A percentile compares a stretch with the other conserved stretches of the same genome.
Evolutionary conservation across 2,888 invertebrate species (phyloP).

Genomic region (Phortica okadai): DNA sequence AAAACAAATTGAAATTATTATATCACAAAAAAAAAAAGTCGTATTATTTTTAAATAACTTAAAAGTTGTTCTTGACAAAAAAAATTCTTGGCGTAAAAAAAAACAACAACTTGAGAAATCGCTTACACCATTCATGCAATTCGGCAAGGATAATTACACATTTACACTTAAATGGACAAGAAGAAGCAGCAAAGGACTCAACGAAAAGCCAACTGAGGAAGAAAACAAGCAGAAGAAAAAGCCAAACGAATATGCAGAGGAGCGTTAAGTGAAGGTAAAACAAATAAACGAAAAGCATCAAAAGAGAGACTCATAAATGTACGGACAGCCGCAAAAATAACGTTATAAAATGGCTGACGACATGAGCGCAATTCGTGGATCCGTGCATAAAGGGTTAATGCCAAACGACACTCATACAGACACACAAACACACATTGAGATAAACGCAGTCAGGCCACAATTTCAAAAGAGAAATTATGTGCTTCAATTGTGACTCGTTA

Average conservation of each 20-base stretch:
- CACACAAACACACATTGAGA: not conserved
- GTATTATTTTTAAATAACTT: too few relatives aligned
- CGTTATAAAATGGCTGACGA: constrained; percentile 59
- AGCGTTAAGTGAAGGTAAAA: not conserved
- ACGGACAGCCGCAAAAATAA: constrained; percentile 63
- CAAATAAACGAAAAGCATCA: not conserved
- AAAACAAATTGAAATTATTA: too few relatives aligned
- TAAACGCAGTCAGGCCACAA: constrained; percentile 19
- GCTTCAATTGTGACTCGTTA: constrained; percentile 36
- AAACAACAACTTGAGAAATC: constrained; percentile 37
- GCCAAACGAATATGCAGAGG: not conserved
- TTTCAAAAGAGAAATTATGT: constrained; percentile 52
- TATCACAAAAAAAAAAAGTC: too few relatives aligned
- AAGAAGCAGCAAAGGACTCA: constrained; percentile 44
- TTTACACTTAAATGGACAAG: constrained; percentile 65
- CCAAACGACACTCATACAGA: not conserved
- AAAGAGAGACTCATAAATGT: constrained; percentile 50
- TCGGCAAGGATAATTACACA: constrained; percentile 57
- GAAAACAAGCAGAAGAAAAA: not conserved
- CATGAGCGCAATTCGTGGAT: constrained; percentile 19
- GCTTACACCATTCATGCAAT: constrained; percentile 54
- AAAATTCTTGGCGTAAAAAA: not conserved
- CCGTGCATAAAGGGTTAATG: constrained; percentile 1
- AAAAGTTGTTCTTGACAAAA: not conserved
- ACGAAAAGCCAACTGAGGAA: not conserved